Conservation (phyloP, 2,888 invertebrate species). For the Timandra comae region DNA sequence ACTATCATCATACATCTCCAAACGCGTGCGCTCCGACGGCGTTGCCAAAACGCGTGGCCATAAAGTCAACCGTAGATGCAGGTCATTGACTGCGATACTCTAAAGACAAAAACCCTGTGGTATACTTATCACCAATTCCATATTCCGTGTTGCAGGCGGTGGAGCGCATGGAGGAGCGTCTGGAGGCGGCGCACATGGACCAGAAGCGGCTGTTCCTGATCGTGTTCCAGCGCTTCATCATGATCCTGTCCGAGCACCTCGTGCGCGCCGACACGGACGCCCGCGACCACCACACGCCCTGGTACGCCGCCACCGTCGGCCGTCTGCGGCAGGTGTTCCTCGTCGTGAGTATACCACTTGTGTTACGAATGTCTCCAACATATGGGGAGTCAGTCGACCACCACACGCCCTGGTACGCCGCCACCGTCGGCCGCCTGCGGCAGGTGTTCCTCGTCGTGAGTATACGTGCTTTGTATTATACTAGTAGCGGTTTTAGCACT, state of each 20-base stretch:
- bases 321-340: constrained; percentile 96
- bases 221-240: constrained; percentile 98
- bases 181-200: constrained; percentile 96
- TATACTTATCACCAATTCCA: too few relatives aligned
- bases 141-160: constrained; percentile 80
- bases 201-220: constrained; percentile 98
- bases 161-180: constrained; percentile 95
- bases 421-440: constrained; percentile 95
- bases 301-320: constrained; percentile 98
- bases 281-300: constrained; percentile 93
- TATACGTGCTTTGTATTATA: too few relatives aligned
- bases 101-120: too few relatives aligned
- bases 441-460: constrained; percentile 95
- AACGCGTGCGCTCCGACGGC: too few relatives aligned
- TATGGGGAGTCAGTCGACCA: too few relatives aligned
- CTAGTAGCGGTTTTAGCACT: too few relatives aligned
- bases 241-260: constrained; percentile 97
- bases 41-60: too few relatives aligned
- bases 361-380: too few relatives aligned
- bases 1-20: too few relatives aligned
- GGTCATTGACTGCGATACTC: too few relatives aligned
- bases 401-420: constrained; percentile 96
- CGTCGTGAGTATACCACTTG: constrained; percentile 77
- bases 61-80: too few relatives aligned
- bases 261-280: constrained; percentile 95